Conservation (phyloP, 2,113 vertebrate species). For the Oryzias woworae region DNA sequence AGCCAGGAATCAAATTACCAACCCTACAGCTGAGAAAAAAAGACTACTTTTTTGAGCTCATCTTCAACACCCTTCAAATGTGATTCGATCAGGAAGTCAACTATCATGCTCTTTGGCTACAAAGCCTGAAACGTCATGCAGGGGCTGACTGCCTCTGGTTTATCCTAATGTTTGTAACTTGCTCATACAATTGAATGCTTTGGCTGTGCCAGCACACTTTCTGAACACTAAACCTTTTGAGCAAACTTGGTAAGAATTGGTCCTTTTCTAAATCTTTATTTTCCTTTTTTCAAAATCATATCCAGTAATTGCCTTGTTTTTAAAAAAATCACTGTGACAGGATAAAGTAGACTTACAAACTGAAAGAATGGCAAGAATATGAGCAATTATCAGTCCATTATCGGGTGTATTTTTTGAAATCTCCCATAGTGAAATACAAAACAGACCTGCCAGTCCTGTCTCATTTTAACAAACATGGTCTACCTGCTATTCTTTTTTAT, state of each 20-base stretch:
- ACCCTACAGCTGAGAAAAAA: too few relatives aligned
- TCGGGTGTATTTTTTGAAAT: constrained; percentile 1
- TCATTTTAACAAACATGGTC: constrained; percentile 34
- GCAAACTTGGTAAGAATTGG: neutral
- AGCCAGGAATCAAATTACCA: too few relatives aligned
- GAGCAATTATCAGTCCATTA: constrained; percentile 50
- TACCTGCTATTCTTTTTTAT: constrained; percentile 13
- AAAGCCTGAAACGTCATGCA: too few relatives aligned
- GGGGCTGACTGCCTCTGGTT: too few relatives aligned
- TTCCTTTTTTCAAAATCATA: constrained; percentile 18
- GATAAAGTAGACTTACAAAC: constrained; percentile 18
- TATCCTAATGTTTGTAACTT: too few relatives aligned
- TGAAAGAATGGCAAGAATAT: constrained; percentile 27
- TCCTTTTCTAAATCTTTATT: neutral
- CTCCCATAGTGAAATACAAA: constrained; percentile 36
- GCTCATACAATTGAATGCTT: too few relatives aligned
- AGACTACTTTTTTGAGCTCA: too few relatives aligned
- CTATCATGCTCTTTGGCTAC: too few relatives aligned
- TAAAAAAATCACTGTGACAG: constrained; percentile 25
- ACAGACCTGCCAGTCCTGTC: constrained; percentile 31
- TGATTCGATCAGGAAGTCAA: too few relatives aligned
- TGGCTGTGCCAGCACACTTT: neutral
- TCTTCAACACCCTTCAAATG: too few relatives aligned
- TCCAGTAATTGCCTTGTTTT: constrained; percentile 10
- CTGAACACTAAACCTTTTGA: neutral